Evolutionary conservation across 2,113 vertebrate species (phyloP), one percentile per base, ranked within the genome.

Genomic region (Psammodynastes pulverulentus): DNA sequence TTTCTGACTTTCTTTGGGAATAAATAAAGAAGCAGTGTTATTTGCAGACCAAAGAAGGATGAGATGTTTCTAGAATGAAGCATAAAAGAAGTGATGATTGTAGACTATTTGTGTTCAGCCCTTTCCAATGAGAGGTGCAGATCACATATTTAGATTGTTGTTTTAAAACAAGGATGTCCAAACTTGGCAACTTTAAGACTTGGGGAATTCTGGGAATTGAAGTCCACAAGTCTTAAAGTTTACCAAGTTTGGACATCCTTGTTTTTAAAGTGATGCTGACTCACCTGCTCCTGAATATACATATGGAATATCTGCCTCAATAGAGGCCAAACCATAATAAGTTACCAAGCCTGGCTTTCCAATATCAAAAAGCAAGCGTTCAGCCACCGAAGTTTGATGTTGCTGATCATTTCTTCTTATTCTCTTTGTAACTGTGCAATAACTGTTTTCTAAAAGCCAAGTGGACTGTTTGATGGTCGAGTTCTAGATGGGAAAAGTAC

Each of bases 271-370:
- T 84, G 85, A 89, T 89, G 94, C 92, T 93, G 95, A 10, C 91
- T 95, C 95, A 96, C 96, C 96, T 97, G 94, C 92, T 95, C 89
- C 91, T 94, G 92, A 52, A 96, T 92, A 84, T 92, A 91, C 91
- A 91, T 91, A 95, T 95, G 93, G 92, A 92, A 93, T 9, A 0
- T 88, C 92, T 0, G 0, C 67, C 87, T 93, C 51, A 84, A 89
- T 91, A 87, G 0, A 34, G 90, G 94, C 93, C 95, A 96, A 96
- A 91, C 94, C 95, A 95, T 90, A 91, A 48, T 90, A 86, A 87
- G 86, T 87, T 90, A 94, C 90, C 92, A 94, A 29, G 4, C n/a
- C 49, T 17, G 43, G 34, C 26, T 88, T 89, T 56, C 67, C 56
- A 67, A 46, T 24, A 46, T 84, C 58, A 46, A 29, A 49, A 89